phyloP scores from a whole-genome alignment of 2,797 vertebrate genomes.

The Tamandua tetradactyla region DNA sequence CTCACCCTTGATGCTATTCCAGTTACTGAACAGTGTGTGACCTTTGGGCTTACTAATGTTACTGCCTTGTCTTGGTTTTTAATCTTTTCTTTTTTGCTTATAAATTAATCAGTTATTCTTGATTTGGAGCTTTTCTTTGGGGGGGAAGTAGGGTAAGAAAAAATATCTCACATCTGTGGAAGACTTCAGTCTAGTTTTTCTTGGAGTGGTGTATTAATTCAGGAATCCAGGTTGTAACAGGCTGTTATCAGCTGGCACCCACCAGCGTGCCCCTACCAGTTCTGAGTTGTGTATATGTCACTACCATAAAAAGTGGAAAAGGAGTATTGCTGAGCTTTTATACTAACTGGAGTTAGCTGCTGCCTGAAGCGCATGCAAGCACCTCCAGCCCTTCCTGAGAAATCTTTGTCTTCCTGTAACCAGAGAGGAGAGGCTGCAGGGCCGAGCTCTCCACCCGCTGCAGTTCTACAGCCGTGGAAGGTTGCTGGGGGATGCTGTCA shows the following conservation, averaged over 20 bases:
- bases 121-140: not conserved
- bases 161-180: not conserved
- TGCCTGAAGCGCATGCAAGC: not conserved
- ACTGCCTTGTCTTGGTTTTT: conserved; percentile 15
- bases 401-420: not conserved
- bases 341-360: not conserved
- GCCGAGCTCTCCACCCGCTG: not conserved
- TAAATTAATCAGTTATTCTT: not conserved
- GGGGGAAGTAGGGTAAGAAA: too few species aligned
- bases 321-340: conserved; percentile 6
- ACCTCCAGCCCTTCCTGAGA: not conserved
- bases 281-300: not conserved
- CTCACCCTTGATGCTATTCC: not conserved
- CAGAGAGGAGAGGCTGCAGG: not conserved
- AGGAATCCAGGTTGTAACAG: not conserved
- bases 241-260: not conserved
- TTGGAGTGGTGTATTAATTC: not conserved
- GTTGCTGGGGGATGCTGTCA: not conserved
- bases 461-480: not conserved
- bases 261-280: not conserved
- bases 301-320: too few species aligned
- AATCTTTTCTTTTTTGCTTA: not conserved
- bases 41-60: not conserved
- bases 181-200: not conserved
- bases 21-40: not conserved